Evolutionary conservation across 2,888 invertebrate genomes (phyloP), one percentile per base, ranked within the genome.

Genomic region (Hyppa rectilinea): DNA sequence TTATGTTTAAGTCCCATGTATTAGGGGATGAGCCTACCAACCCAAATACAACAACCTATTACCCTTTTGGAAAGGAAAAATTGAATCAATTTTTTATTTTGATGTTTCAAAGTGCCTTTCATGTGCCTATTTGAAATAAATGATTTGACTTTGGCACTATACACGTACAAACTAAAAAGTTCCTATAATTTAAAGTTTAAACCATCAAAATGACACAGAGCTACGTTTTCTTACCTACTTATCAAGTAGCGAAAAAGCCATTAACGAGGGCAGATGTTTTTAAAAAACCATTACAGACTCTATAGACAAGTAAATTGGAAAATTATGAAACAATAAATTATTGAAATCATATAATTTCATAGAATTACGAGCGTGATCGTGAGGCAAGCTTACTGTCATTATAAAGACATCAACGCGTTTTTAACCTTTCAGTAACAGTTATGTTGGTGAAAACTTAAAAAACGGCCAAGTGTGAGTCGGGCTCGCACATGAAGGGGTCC

Each of bases 371-470:
- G 34, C 43, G 50, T 71, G 63, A 71, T 71, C 26, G 53, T 4
- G 26, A 12, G n/a, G 31, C 74, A 71, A 76, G 64, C 53, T 75
- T 61, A 58, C 50, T 56, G 49, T 76, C 73, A 88, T 89, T 88
- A 88, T 86, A 90, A 89, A 90, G 88, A 88, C 88, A 89, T 90
- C 89, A 90, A 87, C 87, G 89, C 80, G 81, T 50, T 71, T 50
- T 60, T 69, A 73, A 76, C 83, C 68, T 81, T 71, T 75, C 53
- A 31, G 0, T 0, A n/a, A 17, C 71, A 17, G 69, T 62, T 26
- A 9, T 26, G 10, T 14, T 52, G 29, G 17, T 58, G 43, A 34
- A 56, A 45, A 31, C 14, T 23, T 29, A 26, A 20, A 59, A 47
- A 29, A 10, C 2, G 9, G 14, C 3, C n/a, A 49, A 59, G 29